phyloP scores from a whole-genome alignment of 2,797 vertebrate genomes.

The Triplophysa yarkandensis region DNA sequence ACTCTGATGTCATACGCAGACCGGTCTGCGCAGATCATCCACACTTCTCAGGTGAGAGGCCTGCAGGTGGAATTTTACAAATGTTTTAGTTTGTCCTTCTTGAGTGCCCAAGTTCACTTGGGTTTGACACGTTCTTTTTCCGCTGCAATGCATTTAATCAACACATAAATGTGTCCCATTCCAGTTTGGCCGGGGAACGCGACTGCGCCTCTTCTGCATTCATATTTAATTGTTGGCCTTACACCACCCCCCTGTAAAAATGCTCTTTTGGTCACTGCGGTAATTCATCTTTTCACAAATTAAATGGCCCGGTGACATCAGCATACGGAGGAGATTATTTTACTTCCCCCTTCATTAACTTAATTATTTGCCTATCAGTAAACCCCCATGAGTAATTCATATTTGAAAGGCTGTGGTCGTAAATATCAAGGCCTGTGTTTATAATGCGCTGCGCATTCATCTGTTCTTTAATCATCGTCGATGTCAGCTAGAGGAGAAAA shows the following conservation, averaged over 20 bases:
- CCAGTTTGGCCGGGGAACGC: constrained; percentile 45
- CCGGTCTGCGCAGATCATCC: no score
- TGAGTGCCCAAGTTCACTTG: constrained; percentile 20
- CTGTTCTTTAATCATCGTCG: constrained; percentile 52
- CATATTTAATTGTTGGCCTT: constrained; percentile 58
- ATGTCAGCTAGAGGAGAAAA: constrained; percentile 56
- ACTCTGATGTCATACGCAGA: no score
- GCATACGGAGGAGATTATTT: constrained; percentile 62
- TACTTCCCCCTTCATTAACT: constrained; percentile 65
- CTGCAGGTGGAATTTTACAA: constrained; percentile 9
- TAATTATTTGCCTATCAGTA: constrained; percentile 71
- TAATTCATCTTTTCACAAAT: constrained; percentile 60
- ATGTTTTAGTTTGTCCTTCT: constrained; percentile 21
- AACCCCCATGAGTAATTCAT: constrained; percentile 66
- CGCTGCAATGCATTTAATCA: constrained; percentile 53
- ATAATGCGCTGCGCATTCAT: constrained; percentile 53
- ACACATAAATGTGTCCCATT: constrained; percentile 51
- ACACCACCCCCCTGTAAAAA: constrained; percentile 56
- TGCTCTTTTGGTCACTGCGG: constrained; percentile 56
- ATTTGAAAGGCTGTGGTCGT: constrained; percentile 62
- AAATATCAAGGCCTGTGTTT: constrained; percentile 53
- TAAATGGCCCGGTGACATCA: constrained; percentile 64
- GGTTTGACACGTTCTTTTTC: constrained; percentile 28
- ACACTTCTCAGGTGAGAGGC: no score
- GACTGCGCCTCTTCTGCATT: constrained; percentile 40